Conservation (phyloP, 2,113 vertebrate species). For the Rhinoptilus africanus region DNA sequence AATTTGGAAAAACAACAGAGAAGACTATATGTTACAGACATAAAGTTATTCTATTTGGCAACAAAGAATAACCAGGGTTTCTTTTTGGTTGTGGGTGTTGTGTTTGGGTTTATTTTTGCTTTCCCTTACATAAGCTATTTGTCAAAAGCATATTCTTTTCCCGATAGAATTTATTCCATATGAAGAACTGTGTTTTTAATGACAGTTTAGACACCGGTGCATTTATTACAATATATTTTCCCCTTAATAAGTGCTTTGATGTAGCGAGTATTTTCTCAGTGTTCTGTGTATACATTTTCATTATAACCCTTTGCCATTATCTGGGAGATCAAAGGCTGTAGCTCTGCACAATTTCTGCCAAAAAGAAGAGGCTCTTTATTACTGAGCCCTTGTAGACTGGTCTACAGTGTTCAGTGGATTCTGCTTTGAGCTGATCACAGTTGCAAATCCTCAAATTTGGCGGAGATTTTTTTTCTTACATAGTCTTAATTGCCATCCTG, state of each 20-base stretch:
- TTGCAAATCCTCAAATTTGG: background rate
- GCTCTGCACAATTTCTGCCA: background rate
- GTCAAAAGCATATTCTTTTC: background rate
- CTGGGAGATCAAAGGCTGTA: background rate
- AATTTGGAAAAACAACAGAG: background rate
- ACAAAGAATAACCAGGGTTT: background rate
- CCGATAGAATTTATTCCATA: background rate
- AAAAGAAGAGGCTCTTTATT: background rate
- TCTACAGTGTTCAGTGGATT: background rate
- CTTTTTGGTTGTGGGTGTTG: background rate
- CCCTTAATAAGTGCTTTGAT: conserved; percentile 14
- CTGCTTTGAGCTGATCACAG: background rate
- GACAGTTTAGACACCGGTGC: background rate
- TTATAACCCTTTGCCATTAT: background rate
- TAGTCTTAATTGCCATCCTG: background rate
- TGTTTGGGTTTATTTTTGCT: background rate
- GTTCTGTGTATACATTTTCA: background rate
- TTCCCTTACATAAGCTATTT: background rate
- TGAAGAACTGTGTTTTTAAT: background rate
- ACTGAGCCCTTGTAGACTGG: background rate
- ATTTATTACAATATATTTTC: background rate
- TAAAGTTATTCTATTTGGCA: background rate
- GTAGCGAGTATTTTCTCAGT: background rate
- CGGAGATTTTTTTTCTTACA: background rate
- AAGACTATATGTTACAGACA: background rate